Conservation (phyloP, 1,140 invertebrate species). For the Lepidurus packardi region DNA sequence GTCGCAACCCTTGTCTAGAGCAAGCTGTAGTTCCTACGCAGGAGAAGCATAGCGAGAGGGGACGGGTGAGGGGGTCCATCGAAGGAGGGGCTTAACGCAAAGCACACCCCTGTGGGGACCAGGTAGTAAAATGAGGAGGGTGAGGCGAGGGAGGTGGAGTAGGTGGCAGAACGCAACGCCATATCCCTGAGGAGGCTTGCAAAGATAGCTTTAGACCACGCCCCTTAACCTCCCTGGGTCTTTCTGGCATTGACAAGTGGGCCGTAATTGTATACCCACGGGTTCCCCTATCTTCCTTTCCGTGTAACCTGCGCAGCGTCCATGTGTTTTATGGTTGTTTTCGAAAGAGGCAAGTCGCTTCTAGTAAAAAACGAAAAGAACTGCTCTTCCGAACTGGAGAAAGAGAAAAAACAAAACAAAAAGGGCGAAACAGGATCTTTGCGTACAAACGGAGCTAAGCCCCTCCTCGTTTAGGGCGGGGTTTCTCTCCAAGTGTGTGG, state of each 20-base stretch:
- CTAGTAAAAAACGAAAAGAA: constrained; percentile 1
- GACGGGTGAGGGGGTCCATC: not conserved
- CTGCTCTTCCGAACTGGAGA: not conserved
- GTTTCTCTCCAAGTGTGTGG: not conserved
- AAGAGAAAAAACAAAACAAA: constrained; percentile 34
- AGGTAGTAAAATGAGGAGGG: constrained; percentile 11
- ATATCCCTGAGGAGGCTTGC: not conserved
- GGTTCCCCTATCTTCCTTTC: constrained; percentile 13
- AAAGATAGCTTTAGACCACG: constrained; percentile 18
- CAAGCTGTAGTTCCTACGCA: constrained; percentile 6
- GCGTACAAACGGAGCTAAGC: not conserved
- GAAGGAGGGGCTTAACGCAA: not conserved
- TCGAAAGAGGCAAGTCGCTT: constrained; percentile 21
- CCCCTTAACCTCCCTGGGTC: not conserved
- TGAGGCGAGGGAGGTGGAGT: not conserved
- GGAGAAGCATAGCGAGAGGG: not conserved
- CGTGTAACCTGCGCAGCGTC: constrained; percentile 16
- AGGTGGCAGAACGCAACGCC: constrained; percentile 9
- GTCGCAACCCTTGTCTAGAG: not conserved
- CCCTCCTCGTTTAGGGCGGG: not conserved
- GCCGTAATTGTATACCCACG: constrained; percentile 14
- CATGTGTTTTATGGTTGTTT: constrained; percentile 22
- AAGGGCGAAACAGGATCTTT: not conserved
- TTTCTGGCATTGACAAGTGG: constrained; percentile 21
- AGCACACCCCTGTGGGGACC: constrained; percentile 12